These are phyloP conservation scores for Acipenser transmontanus DNA, from an alignment of 2,797 vertebrate species.

Conservation along the genomic window DNA sequence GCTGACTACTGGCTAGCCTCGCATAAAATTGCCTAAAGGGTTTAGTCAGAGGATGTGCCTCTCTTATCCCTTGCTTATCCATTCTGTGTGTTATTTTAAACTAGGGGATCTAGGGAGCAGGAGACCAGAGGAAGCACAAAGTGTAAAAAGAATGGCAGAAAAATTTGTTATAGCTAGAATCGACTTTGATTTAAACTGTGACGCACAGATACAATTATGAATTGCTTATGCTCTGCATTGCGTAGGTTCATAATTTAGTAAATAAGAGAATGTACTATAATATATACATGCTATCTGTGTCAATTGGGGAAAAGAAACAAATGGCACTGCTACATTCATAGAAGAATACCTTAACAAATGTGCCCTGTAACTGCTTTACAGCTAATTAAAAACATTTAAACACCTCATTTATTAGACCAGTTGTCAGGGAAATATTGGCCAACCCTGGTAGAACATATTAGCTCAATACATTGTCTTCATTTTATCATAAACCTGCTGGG, in stretches of 20 bases:
- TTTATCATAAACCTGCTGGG: slow-evolving; percentile 73
- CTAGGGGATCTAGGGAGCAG: too few relatives aligned
- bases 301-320: not conserved
- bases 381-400: slow-evolving; percentile 57
- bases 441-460: slow-evolving; percentile 77
- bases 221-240: too few relatives aligned
- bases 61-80: too few relatives aligned
- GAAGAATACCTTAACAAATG: not conserved
- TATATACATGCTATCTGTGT: not conserved
- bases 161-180: too few relatives aligned
- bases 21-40: too few relatives aligned
- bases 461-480: slow-evolving; percentile 78
- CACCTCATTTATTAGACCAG: slow-evolving; percentile 73
- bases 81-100: too few relatives aligned
- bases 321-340: not conserved
- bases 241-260: too few relatives aligned
- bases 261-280: not conserved
- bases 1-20: not conserved
- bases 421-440: slow-evolving; percentile 76
- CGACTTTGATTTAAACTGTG: too few relatives aligned
- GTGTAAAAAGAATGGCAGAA: too few relatives aligned
- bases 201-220: too few relatives aligned
- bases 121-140: too few relatives aligned
- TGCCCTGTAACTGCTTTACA: slow-evolving; percentile 5
- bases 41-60: too few relatives aligned